Percentiles rank a stretch among this genome's conserved stretches.
Evolutionary conservation across 2,888 invertebrate species (phyloP).

Genomic region (Plemyria rubiginata): DNA sequence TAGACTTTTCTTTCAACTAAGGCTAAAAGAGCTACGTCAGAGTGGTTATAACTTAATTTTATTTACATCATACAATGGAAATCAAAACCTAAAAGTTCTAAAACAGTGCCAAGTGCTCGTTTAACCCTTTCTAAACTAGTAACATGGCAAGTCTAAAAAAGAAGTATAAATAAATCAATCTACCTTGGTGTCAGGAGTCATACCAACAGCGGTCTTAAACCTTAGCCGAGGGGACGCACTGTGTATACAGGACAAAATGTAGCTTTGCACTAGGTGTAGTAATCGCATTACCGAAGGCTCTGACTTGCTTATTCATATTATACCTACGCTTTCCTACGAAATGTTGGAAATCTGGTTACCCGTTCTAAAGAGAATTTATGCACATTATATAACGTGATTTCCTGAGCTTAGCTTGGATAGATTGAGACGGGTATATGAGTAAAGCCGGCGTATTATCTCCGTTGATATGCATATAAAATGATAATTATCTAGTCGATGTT

Average conservation of each 20-base stretch:
- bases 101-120: too few relatives aligned
- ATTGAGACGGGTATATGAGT: slow-evolving; percentile 8
- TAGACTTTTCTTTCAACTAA: not conserved
- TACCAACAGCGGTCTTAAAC: too few relatives aligned
- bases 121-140: too few relatives aligned
- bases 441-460: slow-evolving; percentile 16
- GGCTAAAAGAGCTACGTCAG: not conserved
- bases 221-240: not conserved
- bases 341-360: slow-evolving; percentile 28
- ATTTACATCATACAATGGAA: too few relatives aligned
- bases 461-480: slow-evolving; percentile 3
- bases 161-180: too few relatives aligned
- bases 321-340: slow-evolving; percentile 20
- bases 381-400: slow-evolving; percentile 28
- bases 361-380: slow-evolving; percentile 25
- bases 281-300: slow-evolving; percentile 70
- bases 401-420: slow-evolving; percentile 22
- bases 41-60: too few relatives aligned
- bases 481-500: slow-evolving; percentile 1
- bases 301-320: slow-evolving; percentile 39
- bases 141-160: too few relatives aligned
- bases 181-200: too few relatives aligned
- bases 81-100: too few relatives aligned
- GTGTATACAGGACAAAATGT: slow-evolving; percentile 11
- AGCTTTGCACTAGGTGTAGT: slow-evolving; percentile 55